phyloP scores from a whole-genome alignment of 2,888 invertebrate genomes.

The Eurytoma adleriae region DNA sequence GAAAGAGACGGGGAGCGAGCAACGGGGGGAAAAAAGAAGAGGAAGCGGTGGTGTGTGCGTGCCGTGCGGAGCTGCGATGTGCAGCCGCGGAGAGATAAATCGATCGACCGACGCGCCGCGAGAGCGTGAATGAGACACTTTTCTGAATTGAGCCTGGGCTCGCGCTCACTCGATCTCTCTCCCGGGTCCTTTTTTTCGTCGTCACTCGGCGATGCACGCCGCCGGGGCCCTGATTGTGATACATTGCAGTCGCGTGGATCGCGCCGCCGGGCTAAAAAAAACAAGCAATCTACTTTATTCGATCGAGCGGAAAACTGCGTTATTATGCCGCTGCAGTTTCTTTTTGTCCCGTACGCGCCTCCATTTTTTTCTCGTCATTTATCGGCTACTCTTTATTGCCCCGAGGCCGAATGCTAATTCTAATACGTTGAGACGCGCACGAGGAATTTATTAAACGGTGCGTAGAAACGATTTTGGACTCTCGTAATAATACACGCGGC shows the following conservation, averaged over 20 bases:
- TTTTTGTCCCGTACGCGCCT: not conserved
- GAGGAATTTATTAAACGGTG: conserved; percentile 11
- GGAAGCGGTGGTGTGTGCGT: not conserved
- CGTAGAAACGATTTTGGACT: not conserved
- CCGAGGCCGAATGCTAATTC: not conserved
- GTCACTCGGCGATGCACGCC: not conserved
- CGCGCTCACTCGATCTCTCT: not conserved
- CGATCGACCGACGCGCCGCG: conserved; percentile 41
- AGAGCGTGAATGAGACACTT: conserved; percentile 55
- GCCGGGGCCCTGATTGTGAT: conserved; percentile 21
- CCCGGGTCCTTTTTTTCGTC: conserved; percentile 42
- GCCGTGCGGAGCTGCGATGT: not conserved
- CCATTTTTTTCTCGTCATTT: not conserved
- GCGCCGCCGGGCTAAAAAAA: not conserved
- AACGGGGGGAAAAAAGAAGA: conserved; percentile 23
- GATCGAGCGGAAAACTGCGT: conserved; percentile 4
- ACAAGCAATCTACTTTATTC: conserved; percentile 29
- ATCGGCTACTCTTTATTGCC: not conserved
- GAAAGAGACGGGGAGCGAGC: conserved; percentile 57
- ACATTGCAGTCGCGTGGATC: conserved; percentile 36
- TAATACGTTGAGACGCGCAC: not conserved
- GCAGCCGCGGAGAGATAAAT: conserved; percentile 38
- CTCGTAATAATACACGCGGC: not conserved
- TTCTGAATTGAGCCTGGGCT: conserved; percentile 48
- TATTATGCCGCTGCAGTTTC: not conserved